Evolutionary conservation across 2,888 invertebrate species (phyloP), one percentile per base, ranked within the genome.

Genomic region (Plusia festucae): DNA sequence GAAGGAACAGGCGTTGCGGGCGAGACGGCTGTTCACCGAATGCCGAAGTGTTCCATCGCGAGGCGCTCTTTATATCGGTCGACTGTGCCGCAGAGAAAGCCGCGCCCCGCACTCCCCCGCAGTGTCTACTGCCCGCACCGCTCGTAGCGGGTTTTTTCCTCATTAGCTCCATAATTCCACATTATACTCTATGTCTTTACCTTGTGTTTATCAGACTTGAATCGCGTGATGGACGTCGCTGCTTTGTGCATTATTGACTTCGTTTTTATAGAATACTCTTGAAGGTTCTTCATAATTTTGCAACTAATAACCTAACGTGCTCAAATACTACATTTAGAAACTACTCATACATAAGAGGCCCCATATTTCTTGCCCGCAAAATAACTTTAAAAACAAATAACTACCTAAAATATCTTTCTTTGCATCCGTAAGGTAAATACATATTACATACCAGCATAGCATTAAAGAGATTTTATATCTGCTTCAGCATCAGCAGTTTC

Each of bases 21-120:
- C 94, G 86, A 93, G 91, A 94, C 95, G 95, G 94, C 93, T 94
- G 93, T 91, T 87, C 91, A 90, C 94, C 95, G 95, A 95, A 94
- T 95, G 95, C 94, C 95, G 81, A 94, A 92, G 94, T 92, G 84
- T 91, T 91, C 90, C 88, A 89, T 88, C 90, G 92, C 91, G 90
- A 90, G 83, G 89, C 93, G 92, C 93, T 93, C 93, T 94, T 95
- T 95, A 95, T 95, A 95, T 93, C 90, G 88, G 87, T 85, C 87
- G 88, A 83, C 84, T 79, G 91, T 88, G 86, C 89, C 85, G 89
- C 90, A 93, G 94, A 94, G 94, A 94, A 95, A 94, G 94, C 94
- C 94, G 88, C 92, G 85, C 91, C 93, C 90, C 93, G 90, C 93
- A 85, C 91, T 88, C 86, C 89, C 79, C 86, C 89, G 88, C 91